Percentiles rank a stretch among this genome's conserved stretches.
Conservation (phyloP, 37 sponge, comb jelly and placozoan genomes). For the Aplysina aerophoba region DNA sequence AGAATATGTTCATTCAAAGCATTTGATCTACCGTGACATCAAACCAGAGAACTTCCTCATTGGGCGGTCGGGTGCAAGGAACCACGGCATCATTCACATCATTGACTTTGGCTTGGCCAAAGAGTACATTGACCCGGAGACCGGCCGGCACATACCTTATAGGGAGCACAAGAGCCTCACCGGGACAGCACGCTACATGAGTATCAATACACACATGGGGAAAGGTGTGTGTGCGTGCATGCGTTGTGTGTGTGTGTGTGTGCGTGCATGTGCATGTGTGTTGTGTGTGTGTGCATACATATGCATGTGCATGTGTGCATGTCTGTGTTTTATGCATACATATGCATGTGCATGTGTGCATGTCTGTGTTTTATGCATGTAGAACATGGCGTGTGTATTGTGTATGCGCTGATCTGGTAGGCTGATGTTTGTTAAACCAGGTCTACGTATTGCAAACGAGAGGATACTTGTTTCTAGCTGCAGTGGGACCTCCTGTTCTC, state of each 20-base stretch:
- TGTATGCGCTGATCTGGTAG: not conserved
- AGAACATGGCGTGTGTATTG: not conserved
- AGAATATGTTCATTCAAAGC: slow-evolving; percentile 97
- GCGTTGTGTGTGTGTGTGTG: not conserved
- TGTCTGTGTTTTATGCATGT: not conserved
- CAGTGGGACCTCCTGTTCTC: not conserved
- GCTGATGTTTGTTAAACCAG: not conserved
- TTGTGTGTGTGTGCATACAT: not conserved
- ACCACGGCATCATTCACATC: slow-evolving; percentile 87
- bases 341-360: not conserved
- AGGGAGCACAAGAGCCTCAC: slow-evolving; percentile 99
- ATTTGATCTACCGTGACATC: slow-evolving; percentile 96
- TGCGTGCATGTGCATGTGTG: slow-evolving; percentile 28
- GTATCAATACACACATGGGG: slow-evolving; percentile 99
- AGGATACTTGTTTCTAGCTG: not conserved
- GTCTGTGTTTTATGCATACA: not conserved
- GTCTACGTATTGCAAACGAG: not conserved
- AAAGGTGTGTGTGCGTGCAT: slow-evolving; percentile 75
- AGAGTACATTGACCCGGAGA: slow-evolving; percentile 97
- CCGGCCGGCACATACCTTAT: slow-evolving; percentile 96
- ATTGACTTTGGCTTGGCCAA: slow-evolving; percentile 99
- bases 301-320: not conserved
- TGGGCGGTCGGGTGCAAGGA: slow-evolving; percentile 79
- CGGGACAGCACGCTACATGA: slow-evolving; percentile 99
- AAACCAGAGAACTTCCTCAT: slow-evolving; percentile 99